Evolutionary conservation across 2,888 invertebrate genomes (phyloP), one percentile per base, ranked within the genome.

Genomic region (Apodemia hepburni): DNA sequence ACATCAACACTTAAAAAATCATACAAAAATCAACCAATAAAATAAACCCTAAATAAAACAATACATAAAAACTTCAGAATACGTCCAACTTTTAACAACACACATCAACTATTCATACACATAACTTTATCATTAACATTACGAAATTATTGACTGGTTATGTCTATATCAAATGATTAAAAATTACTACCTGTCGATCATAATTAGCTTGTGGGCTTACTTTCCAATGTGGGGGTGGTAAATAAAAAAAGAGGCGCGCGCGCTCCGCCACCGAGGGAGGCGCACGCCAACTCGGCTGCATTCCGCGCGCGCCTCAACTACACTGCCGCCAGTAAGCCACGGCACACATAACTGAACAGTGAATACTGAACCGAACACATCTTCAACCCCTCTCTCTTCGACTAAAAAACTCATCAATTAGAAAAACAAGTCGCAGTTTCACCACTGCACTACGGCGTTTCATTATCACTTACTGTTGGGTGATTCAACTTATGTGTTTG

Each of bases 201-300:
- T 59, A 42, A 59, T 59, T 38, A 22, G 8, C 12, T 2, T 18
- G 47, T 29, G 42, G 47, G 27, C 29, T 27, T 7, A 59, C 38
- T 33, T 22, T 59, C 62, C 62, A 62, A 22, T 62, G 63, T 1
- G 63, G 60, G 54, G 63, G 60, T 60, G 58, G 51, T 3, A 57
- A 59, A 18, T 63, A 57, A 33, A 60, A 57, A 33, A 54, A 60
- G 3, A 60, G 62, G 62, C 64, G 67, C 65, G 67, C 65, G 64
- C 67, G 62, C 59, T 59, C 62, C 62, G 62, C 11, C 35, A 59
- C 42, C 29, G 60, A 18, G 35, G 60, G 61, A 58, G 61, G 62
- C 61, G 65, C 64, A 65, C 65, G 64, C 67, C 59, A 29, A 22
- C 27, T 60, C 65, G 67, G 49, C 62, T 64, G 54, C 62, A 64